phyloP scores from a whole-genome alignment of 23 tunicate species.

The Phallusia fumigata region DNA sequence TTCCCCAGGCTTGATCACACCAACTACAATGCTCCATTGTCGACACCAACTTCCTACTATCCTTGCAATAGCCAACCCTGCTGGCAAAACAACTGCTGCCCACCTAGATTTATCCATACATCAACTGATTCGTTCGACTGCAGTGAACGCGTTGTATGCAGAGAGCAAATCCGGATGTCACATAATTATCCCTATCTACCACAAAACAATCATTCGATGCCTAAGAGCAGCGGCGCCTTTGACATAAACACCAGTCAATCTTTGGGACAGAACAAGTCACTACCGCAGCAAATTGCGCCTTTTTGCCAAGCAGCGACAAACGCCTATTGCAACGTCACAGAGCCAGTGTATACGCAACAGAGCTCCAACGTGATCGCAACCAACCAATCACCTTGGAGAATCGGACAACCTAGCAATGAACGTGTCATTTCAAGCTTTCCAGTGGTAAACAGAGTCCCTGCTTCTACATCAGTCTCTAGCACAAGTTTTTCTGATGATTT shows the following conservation, averaged over 20 bases:
- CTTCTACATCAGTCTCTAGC: background rate
- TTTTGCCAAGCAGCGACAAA: constrained; percentile 9
- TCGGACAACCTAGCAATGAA: background rate
- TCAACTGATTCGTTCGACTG: background rate
- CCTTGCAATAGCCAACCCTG: background rate
- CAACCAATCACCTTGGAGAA: constrained; percentile 1
- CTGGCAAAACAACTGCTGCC: background rate
- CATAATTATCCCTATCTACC: background rate
- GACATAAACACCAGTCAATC: no score
- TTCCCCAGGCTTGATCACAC: background rate
- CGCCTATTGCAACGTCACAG: background rate
- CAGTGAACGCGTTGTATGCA: background rate
- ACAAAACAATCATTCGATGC: background rate
- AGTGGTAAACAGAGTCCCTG: background rate
- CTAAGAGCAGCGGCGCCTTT: no score
- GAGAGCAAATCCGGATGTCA: background rate
- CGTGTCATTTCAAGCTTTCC: background rate
- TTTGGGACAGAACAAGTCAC: no score
- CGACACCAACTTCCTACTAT: background rate
- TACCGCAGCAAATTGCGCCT: no score
- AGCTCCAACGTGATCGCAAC: background rate
- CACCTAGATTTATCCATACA: background rate
- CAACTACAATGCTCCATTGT: background rate
- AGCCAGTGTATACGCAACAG: background rate
- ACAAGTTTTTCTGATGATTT: background rate